Evolutionary conservation across 2,888 invertebrate species (phyloP).

Genomic region (Acleris literana): DNA sequence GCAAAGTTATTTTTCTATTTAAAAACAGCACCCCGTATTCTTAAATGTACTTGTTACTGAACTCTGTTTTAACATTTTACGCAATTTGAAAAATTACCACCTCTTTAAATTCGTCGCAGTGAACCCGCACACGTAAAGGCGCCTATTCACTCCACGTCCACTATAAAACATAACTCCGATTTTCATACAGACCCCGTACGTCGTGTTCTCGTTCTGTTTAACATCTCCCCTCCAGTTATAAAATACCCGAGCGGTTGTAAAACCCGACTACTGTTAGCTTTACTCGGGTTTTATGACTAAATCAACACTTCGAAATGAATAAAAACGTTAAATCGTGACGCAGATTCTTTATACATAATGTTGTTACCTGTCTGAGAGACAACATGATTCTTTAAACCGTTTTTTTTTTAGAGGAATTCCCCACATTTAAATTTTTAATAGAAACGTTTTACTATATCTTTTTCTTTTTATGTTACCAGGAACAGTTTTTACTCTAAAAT

Average conservation of each 20-base stretch:
- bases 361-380: background rate
- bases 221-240: constrained; percentile 62
- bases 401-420: too few relatives aligned
- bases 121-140: constrained; percentile 51
- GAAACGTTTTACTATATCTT: too few relatives aligned
- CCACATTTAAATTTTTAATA: too few relatives aligned
- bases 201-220: constrained; percentile 69
- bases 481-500: too few relatives aligned
- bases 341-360: constrained; percentile 13
- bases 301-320: constrained; percentile 35
- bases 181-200: constrained; percentile 69
- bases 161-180: constrained; percentile 81
- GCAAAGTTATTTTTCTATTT: too few relatives aligned
- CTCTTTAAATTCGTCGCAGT: constrained; percentile 45
- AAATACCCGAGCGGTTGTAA: constrained; percentile 68
- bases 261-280: constrained; percentile 48
- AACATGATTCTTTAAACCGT: too few relatives aligned
- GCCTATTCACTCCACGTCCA: constrained; percentile 77
- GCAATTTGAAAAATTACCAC: background rate
- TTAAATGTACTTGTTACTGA: too few relatives aligned
- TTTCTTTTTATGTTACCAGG: too few relatives aligned
- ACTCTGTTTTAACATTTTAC: background rate
- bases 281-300: constrained; percentile 45
- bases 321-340: constrained; percentile 34
- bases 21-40: too few relatives aligned